A percentile compares a stretch with the other conserved stretches of the same genome.
Evolutionary conservation across 2,888 invertebrate genomes (phyloP).

Genomic region (Scaeva pyrastri): DNA sequence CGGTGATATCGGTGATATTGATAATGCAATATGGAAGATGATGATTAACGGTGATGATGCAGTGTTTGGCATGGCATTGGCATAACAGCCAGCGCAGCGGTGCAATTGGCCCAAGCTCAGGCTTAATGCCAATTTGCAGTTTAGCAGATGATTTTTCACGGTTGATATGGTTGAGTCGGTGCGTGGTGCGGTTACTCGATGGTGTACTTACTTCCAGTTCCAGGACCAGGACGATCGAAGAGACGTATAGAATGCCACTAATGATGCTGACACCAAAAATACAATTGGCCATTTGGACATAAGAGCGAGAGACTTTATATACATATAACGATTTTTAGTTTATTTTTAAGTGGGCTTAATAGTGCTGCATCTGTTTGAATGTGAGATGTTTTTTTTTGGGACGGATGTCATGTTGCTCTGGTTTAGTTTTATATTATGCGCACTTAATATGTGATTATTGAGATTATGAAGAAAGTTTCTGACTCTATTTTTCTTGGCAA

Average conservation of each 20-base stretch:
- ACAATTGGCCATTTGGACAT: constrained; percentile 21
- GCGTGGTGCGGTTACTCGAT: constrained; percentile 1
- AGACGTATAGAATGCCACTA: constrained; percentile 50
- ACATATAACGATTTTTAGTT: no score
- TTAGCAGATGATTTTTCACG: constrained; percentile 67
- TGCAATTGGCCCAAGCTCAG: constrained; percentile 39
- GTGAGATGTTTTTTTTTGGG: constrained; percentile 28
- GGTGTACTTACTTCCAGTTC: neutral
- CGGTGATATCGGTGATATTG: constrained; percentile 35
- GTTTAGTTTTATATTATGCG: constrained; percentile 27
- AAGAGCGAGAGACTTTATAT: neutral
- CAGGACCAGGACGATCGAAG: neutral
- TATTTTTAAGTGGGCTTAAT: neutral
- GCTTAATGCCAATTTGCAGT: constrained; percentile 73
- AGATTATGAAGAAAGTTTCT: constrained; percentile 31
- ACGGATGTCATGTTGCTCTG: constrained; percentile 42
- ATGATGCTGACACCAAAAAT: constrained; percentile 68
- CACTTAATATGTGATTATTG: neutral
- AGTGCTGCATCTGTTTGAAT: neutral
- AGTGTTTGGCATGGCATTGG: neutral
- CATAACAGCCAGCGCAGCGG: constrained; percentile 3
- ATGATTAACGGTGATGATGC: constrained; percentile 67
- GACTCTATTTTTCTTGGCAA: neutral
- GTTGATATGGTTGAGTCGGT: constrained; percentile 44
- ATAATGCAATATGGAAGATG: constrained; percentile 56